Evolutionary conservation across 2,113 vertebrate genomes (phyloP).

Genomic region (Apteryx mantelli): DNA sequence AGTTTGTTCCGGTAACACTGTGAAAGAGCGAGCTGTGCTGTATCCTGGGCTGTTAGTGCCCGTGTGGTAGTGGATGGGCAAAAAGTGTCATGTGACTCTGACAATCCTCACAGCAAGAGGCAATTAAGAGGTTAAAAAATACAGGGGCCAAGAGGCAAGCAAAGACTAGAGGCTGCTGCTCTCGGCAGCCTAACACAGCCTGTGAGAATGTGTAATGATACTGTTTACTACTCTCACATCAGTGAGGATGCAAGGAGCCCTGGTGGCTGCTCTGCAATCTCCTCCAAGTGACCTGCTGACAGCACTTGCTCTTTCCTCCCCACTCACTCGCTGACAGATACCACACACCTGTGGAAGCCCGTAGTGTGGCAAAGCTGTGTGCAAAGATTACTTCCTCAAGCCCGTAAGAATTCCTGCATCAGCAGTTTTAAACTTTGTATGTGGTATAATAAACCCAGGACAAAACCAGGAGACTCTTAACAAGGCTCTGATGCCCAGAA

Average conservation of each 20-base stretch:
- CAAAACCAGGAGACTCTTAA: conserved; percentile 59
- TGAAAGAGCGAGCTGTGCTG: not conserved
- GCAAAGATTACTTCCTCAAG: not conserved
- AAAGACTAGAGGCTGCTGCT: not conserved
- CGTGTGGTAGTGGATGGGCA: not conserved
- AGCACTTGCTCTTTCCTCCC: not conserved
- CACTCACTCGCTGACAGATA: not conserved
- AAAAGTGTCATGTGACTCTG: not conserved
- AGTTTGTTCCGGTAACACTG: not conserved
- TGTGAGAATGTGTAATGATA: not conserved
- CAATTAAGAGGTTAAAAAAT: not conserved
- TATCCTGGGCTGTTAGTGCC: not conserved
- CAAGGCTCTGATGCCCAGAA: conserved; percentile 48
- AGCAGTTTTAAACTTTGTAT: conserved; percentile 38
- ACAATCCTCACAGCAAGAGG: not conserved
- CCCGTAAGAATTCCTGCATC: not conserved
- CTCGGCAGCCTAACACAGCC: not conserved
- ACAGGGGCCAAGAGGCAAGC: not conserved
- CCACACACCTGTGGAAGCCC: not conserved
- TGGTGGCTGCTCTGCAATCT: not conserved
- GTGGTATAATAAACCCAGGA: conserved; percentile 24
- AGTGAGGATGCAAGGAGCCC: not conserved
- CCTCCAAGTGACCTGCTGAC: not conserved
- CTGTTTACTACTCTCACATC: not conserved
- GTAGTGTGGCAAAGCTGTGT: not conserved